Conservation (phyloP, 1,140 invertebrate genomes). For the Holcopasites calliopsidis region DNA sequence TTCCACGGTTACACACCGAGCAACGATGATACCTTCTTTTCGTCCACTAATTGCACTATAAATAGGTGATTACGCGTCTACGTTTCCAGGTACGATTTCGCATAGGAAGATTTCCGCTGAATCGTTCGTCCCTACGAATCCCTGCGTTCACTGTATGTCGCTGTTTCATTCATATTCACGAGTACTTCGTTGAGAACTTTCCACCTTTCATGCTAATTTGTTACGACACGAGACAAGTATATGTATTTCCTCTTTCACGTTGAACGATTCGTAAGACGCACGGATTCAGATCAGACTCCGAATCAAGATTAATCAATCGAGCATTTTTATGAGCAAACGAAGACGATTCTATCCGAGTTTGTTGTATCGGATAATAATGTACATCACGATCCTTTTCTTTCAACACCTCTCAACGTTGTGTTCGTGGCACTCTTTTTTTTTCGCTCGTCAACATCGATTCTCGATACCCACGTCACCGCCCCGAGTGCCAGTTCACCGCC, state of each 20-base stretch:
- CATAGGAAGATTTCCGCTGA: constrained; percentile 34
- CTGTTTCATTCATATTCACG: background rate
- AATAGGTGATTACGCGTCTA: constrained; percentile 24
- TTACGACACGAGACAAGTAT: background rate
- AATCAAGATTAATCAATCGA: no score
- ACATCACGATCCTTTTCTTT: no score
- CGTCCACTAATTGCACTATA: constrained; percentile 18
- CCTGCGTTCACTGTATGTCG: background rate
- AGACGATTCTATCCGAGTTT: no score
- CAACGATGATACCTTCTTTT: constrained; percentile 2
- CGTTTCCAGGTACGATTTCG: constrained; percentile 19
- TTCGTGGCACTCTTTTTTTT: background rate
- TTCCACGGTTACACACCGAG: background rate
- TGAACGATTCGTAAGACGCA: background rate
- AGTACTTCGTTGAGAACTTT: constrained; percentile 27
- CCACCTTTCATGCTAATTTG: background rate
- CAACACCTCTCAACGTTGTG: no score
- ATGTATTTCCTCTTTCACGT: background rate
- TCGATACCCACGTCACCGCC: background rate
- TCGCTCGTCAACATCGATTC: constrained; percentile 13
- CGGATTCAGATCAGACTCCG: no score
- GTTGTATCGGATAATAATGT: no score
- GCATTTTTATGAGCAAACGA: no score
- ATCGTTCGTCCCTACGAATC: constrained; percentile 28
- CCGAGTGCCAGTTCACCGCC: background rate